Percentiles rank a stretch among this genome's conserved stretches.
phyloP scores from a whole-genome alignment of 2,888 invertebrate genomes.

The Nebria brevicollis region DNA sequence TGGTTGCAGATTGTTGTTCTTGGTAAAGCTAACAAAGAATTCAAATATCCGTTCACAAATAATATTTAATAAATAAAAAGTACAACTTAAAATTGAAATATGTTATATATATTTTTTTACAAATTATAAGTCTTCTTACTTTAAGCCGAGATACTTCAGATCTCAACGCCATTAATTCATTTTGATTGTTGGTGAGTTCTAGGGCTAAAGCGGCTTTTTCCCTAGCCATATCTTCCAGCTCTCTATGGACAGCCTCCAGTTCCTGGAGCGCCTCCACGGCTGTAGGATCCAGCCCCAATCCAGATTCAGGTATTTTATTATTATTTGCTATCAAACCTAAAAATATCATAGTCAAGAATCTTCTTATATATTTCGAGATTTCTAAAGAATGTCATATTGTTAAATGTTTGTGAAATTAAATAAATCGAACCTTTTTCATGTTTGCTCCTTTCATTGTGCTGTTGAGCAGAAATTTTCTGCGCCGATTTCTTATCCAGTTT shows the following conservation, averaged over 20 bases:
- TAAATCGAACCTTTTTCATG: conserved; percentile 52
- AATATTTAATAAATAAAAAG: neutral
- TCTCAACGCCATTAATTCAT: conserved; percentile 74
- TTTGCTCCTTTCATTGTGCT: conserved; percentile 55
- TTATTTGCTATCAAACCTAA: conserved; percentile 57
- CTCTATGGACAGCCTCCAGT: conserved; percentile 72
- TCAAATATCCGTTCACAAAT: neutral
- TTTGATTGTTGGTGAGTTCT: conserved; percentile 73
- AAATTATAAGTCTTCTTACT: conserved; percentile 61
- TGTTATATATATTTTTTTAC: neutral
- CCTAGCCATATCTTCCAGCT: conserved; percentile 72
- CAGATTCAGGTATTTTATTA: conserved; percentile 56
- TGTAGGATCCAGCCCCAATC: conserved; percentile 49
- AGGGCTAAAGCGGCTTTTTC: conserved; percentile 74
- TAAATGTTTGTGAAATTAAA: neutral
- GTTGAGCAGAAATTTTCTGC: conserved; percentile 48
- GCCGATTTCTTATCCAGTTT: conserved; percentile 55
- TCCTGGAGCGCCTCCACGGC: conserved; percentile 66
- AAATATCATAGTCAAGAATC: conserved; percentile 5
- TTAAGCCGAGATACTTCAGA: conserved; percentile 77
- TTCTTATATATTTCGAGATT: neutral
- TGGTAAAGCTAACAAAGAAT: conserved; percentile 63
- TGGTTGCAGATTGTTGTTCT: conserved; percentile 70
- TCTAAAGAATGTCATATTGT: neutral
- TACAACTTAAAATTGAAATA: neutral